These are phyloP conservation scores for Oscheius sp. DNA, from an alignment of 2,888 invertebrate genomes.

Conservation along the genomic window DNA sequence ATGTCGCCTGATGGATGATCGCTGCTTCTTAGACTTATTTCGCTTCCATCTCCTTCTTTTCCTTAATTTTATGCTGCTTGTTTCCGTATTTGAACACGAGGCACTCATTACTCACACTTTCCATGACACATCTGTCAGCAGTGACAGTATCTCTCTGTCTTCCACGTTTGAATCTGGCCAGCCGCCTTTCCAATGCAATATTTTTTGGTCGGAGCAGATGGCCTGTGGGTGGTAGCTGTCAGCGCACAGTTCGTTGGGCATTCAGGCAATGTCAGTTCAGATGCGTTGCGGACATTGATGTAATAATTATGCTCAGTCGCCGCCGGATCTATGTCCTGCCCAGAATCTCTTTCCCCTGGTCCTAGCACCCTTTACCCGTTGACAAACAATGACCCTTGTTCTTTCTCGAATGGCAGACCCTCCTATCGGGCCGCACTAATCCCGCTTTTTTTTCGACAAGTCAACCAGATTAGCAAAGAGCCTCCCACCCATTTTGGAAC, in stretches of 20 bases:
- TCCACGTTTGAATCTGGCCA: too few relatives aligned
- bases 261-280: slow-evolving; percentile 33
- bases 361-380: neutral
- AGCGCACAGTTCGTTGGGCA: slow-evolving; percentile 35
- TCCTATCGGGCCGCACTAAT: slow-evolving; percentile 19
- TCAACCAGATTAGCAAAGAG: slow-evolving; percentile 29
- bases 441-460: slow-evolving; percentile 25
- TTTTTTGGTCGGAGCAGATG: slow-evolving; percentile 28
- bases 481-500: slow-evolving; percentile 6
- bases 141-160: too few relatives aligned
- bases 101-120: too few relatives aligned
- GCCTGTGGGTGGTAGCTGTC: slow-evolving; percentile 27
- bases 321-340: slow-evolving; percentile 1
- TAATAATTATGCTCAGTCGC: slow-evolving; percentile 25
- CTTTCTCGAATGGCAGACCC: neutral
- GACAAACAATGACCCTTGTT: slow-evolving; percentile 21
- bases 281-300: slow-evolving; percentile 34
- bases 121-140: too few relatives aligned
- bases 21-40: too few relatives aligned
- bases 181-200: slow-evolving; percentile 9
- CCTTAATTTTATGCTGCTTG: too few relatives aligned
- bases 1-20: too few relatives aligned
- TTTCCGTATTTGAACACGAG: too few relatives aligned
- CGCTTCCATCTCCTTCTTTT: too few relatives aligned
- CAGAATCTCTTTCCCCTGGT: neutral